phyloP scores from a whole-genome alignment of 23 tunicate genomes.

The Trididemnum nubilum region DNA sequence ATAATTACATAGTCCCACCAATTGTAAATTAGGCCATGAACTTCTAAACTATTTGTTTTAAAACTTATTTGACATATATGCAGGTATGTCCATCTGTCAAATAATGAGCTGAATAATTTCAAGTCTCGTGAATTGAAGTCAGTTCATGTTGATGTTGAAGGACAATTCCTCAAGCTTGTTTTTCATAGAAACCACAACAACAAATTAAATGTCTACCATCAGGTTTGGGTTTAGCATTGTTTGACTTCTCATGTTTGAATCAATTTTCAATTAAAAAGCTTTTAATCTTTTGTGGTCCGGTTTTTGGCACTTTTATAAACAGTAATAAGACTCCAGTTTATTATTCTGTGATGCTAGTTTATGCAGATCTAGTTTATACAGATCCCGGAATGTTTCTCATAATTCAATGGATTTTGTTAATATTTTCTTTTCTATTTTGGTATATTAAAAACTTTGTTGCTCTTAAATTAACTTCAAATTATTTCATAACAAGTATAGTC shows the following conservation, averaged over 20 bases:
- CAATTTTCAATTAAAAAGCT: no score
- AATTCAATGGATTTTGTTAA: no score
- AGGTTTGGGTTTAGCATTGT: slow-evolving; percentile 23
- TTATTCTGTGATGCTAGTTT: no score
- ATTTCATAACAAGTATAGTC: no score
- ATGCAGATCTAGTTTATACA: no score
- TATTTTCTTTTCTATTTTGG: no score
- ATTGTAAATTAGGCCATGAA: no score
- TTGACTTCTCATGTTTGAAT: background rate
- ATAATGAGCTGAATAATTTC: slow-evolving; percentile 77
- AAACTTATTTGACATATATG: background rate
- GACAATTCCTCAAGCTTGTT: slow-evolving; percentile 38
- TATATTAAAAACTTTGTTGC: no score
- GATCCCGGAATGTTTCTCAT: no score
- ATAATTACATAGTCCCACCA: no score
- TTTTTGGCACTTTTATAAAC: background rate
- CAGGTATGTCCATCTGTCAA: slow-evolving; percentile 84
- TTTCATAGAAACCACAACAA: slow-evolving; percentile 74
- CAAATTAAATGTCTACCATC: slow-evolving; percentile 76
- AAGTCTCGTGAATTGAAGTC: slow-evolving; percentile 86
- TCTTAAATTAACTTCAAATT: no score
- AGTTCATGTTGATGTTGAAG: slow-evolving; percentile 88
- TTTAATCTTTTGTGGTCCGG: background rate
- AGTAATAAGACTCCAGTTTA: background rate
- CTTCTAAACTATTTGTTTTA: no score